Evolutionary conservation across 2,888 invertebrate species (phyloP).

Genomic region (Protonemura montana): DNA sequence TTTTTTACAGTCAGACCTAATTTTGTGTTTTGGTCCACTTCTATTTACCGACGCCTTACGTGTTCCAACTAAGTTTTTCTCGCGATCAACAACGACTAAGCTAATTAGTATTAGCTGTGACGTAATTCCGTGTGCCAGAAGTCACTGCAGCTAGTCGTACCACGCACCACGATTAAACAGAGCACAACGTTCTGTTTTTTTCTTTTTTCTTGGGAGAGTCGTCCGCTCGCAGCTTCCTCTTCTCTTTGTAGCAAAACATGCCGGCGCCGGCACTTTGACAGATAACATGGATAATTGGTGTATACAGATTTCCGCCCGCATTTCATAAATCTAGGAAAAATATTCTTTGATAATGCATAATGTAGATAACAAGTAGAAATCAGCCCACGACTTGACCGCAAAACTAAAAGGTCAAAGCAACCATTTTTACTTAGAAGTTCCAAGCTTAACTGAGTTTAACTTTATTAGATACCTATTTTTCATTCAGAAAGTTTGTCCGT

Average conservation of each 20-base stretch:
- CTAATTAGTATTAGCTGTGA: neutral
- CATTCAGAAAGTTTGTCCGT: neutral
- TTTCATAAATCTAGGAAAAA: neutral
- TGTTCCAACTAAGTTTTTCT: neutral
- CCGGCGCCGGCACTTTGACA: neutral
- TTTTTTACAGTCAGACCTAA: neutral
- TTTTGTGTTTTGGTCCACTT: neutral
- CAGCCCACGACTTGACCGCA: neutral
- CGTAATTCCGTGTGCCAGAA: neutral
- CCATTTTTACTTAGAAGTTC: neutral
- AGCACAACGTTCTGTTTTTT: neutral
- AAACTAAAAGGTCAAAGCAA: neutral
- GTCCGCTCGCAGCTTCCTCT: neutral
- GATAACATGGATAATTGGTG: neutral
- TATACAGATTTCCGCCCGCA: neutral
- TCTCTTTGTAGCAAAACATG: constrained; percentile 7
- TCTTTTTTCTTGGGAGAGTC: neutral
- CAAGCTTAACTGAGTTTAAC: neutral
- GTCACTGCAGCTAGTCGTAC: neutral
- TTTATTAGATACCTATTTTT: neutral
- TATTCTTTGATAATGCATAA: neutral
- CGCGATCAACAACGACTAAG: neutral
- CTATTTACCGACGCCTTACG: neutral
- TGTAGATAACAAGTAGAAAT: neutral
- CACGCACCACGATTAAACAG: neutral